phyloP scores from a whole-genome alignment of 2,797 vertebrate genomes.

The Sebastes itinus region DNA sequence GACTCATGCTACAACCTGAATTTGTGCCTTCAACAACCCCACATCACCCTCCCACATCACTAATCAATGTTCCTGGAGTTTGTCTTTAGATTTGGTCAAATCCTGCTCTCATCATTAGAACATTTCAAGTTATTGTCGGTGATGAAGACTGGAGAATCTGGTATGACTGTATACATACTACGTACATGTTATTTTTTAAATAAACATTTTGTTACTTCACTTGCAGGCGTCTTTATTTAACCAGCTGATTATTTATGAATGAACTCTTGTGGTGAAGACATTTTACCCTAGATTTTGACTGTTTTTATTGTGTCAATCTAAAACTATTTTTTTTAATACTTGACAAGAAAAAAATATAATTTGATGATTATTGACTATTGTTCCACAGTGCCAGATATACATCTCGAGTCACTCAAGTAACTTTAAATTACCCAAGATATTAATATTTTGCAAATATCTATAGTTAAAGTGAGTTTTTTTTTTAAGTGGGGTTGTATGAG shows the following conservation, averaged over 20 bases:
- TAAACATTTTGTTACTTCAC: constrained; percentile 74
- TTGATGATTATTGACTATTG: not conserved
- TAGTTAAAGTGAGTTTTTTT: too few species aligned
- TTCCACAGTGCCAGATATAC: not conserved
- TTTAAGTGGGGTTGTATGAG: too few species aligned
- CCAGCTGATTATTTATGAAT: not conserved
- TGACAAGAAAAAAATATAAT: not conserved
- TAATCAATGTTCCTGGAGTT: constrained; percentile 1
- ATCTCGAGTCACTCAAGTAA: not conserved
- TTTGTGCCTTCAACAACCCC: constrained; percentile 76
- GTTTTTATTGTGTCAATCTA: not conserved
- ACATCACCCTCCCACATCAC: not conserved
- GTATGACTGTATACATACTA: constrained; percentile 20
- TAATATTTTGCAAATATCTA: not conserved
- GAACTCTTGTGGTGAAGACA: not conserved
- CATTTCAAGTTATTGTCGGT: constrained; percentile 21
- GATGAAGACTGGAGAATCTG: constrained; percentile 17
- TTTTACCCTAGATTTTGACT: not conserved
- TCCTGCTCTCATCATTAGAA: constrained; percentile 20
- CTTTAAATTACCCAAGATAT: not conserved
- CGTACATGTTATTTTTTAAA: constrained; percentile 61
- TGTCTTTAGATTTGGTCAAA: constrained; percentile 15
- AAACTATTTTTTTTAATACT: not conserved
- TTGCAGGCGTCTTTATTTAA: not conserved
- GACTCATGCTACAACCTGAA: constrained; percentile 17